A percentile compares a stretch with the other conserved stretches of the same genome.
Evolutionary conservation across 92 coral and sea anemone genomes (phyloP).

Genomic region (Isaurus tuberculatus): DNA sequence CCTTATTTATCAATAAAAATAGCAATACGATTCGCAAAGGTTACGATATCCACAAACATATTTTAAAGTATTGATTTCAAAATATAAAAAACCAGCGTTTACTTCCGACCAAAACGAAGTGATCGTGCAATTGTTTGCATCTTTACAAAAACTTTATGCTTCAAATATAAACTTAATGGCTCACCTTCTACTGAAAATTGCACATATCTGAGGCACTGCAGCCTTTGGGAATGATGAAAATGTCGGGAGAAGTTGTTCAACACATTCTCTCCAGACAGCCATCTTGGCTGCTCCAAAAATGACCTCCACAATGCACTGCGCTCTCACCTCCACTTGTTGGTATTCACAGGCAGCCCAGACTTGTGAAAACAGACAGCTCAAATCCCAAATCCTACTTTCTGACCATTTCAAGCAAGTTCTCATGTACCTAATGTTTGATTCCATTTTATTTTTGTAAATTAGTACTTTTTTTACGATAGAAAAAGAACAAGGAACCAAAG

Average conservation of each 20-base stretch:
- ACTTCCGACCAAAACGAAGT: slow-evolving; percentile 3
- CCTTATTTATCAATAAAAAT: background rate
- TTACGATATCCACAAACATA: background rate
- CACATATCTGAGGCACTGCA: slow-evolving; percentile 79
- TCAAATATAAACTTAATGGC: background rate
- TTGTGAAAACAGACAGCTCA: too few relatives aligned
- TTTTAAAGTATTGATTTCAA: background rate
- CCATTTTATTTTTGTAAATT: too few relatives aligned
- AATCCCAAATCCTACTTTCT: too few relatives aligned
- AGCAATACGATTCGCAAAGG: background rate
- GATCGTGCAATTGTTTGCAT: background rate
- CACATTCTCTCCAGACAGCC: slow-evolving; percentile 87
- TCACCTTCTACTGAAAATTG: slow-evolving; percentile 79
- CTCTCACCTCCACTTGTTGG: background rate
- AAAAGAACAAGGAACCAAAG: too few relatives aligned
- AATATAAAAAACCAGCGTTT: background rate
- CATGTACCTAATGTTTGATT: too few relatives aligned
- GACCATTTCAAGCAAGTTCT: too few relatives aligned
- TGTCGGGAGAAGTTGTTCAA: slow-evolving; percentile 69
- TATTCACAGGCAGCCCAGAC: too few relatives aligned
- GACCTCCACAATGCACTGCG: slow-evolving; percentile 40
- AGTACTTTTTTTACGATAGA: too few relatives aligned
- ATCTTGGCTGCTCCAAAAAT: slow-evolving; percentile 69
- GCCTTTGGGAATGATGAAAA: slow-evolving; percentile 72
- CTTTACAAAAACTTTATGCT: background rate